Evolutionary conservation across 1,140 invertebrate genomes (phyloP), one percentile per base, ranked within the genome.

Genomic region (Pachyrhynchus sulphureomaculatus): DNA sequence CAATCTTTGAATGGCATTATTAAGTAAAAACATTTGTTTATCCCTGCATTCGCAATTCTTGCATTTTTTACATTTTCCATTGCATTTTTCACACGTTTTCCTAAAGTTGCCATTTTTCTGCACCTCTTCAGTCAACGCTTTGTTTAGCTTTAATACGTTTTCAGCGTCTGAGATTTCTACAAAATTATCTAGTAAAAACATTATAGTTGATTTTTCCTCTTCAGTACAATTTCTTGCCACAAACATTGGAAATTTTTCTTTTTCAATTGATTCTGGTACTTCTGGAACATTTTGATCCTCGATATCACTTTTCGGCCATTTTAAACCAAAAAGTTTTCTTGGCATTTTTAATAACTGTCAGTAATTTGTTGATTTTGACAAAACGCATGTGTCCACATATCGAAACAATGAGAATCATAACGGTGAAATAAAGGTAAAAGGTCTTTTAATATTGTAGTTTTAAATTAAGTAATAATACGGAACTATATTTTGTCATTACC

Each of bases 141-240:
- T 51, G 20, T 23, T 51, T 15, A 59, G 2, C 15, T 42, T 41
- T 17, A n/a, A 26, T 5, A 59, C 24, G 33, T 59, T 59, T 32
- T 51, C 8, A 13, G 45, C 24, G 21, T 59, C 56, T 15, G 33
- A 13, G 20, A 34, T 20, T 20, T 59, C 33, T n/a, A 59, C 36
- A 13, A 59, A 59, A 51, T 59, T 59, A 17, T 59, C 47, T 5
- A 59, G 17, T 5, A 59, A 17, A 13, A 49, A 59, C 44, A 49
- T 59, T 5, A 59, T 59, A 10, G 56, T 34, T 21, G 56, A 59
- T 37, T 24, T 59, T 41, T 59, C 45, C 42, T 49, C 56, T 9
- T 29, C 2, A 12, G 29, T 59, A 32, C 45, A 37, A 21, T 42
- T 29, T 41, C 41, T 59, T 20, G 33, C 8, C 4, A 33, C 44